These are phyloP conservation scores for Carduelis carduelis DNA, from an alignment of 2,797 vertebrate species.

Conservation along the genomic window DNA sequence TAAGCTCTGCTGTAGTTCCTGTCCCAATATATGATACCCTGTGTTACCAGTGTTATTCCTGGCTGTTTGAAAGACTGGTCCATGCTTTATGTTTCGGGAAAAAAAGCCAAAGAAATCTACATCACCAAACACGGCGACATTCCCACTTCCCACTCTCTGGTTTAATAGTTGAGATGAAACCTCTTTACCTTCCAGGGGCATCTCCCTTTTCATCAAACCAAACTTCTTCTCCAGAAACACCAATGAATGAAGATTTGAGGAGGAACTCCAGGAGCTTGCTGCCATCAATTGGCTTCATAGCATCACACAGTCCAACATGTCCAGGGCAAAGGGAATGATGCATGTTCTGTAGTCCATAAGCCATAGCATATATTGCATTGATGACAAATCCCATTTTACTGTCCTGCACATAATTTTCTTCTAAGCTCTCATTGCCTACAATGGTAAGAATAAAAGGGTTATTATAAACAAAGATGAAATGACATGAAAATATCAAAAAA, in stretches of 20 bases:
- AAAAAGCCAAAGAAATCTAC: neutral
- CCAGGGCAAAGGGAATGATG: slow-evolving; percentile 87
- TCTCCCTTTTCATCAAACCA: slow-evolving; percentile 98
- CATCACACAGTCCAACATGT: slow-evolving; percentile 89
- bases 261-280: slow-evolving; percentile 94
- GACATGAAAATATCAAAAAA: neutral
- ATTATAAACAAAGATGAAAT: neutral
- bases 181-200: slow-evolving; percentile 91
- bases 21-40: neutral
- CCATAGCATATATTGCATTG: slow-evolving; percentile 99
- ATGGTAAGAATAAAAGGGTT: neutral
- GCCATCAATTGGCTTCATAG: slow-evolving; percentile 96
- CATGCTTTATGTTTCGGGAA: neutral
- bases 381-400: slow-evolving; percentile 99
- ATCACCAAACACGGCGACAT: neutral
- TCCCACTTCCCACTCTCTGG: neutral
- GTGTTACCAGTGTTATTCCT: neutral
- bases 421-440: slow-evolving; percentile 92
- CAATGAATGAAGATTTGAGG: slow-evolving; percentile 91
- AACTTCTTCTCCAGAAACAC: slow-evolving; percentile 95
- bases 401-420: slow-evolving; percentile 97
- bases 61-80: neutral
- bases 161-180: neutral
- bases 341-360: slow-evolving; percentile 95
- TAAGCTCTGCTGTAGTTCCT: neutral